Conservation (phyloP, 64 coral and sea anemone species). For the Pachyseris speciosa region DNA sequence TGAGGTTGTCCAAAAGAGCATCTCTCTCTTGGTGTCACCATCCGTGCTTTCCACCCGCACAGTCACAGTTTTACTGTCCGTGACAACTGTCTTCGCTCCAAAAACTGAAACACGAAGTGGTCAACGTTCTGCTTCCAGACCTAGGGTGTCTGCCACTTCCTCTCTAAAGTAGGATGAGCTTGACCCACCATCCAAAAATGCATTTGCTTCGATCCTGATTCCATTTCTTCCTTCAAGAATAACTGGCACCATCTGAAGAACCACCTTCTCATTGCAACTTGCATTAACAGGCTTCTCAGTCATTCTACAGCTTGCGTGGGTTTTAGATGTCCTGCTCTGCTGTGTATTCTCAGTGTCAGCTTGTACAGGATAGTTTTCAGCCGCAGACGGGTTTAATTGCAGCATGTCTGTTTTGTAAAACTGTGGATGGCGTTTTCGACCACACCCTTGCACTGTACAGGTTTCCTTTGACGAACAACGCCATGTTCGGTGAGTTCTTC, state of each 20-base stretch:
- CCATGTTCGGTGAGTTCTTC: no score
- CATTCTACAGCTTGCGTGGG: no score
- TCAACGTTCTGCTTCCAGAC: not conserved
- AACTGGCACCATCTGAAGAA: constrained; percentile 7
- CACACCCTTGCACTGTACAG: no score
- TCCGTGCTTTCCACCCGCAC: not conserved
- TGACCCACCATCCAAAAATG: constrained; percentile 26
- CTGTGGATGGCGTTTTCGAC: no score
- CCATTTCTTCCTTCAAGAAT: constrained; percentile 3
- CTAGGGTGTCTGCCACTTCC: not conserved
- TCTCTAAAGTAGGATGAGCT: not conserved
- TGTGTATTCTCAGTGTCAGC: no score
- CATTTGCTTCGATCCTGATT: not conserved
- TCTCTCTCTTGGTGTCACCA: constrained; percentile 4
- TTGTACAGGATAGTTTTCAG: no score
- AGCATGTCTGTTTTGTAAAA: no score
- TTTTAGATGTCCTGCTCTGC: no score
- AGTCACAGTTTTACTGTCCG: constrained; percentile 20
- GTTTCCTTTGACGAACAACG: no score
- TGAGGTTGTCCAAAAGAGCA: not conserved
- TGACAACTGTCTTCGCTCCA: not conserved
- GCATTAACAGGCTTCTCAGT: no score
- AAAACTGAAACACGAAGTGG: not conserved
- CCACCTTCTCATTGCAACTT: not conserved
- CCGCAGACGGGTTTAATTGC: no score